Evolutionary conservation across 2,113 vertebrate species (phyloP).

Genomic region (Ammodytes marinus): DNA sequence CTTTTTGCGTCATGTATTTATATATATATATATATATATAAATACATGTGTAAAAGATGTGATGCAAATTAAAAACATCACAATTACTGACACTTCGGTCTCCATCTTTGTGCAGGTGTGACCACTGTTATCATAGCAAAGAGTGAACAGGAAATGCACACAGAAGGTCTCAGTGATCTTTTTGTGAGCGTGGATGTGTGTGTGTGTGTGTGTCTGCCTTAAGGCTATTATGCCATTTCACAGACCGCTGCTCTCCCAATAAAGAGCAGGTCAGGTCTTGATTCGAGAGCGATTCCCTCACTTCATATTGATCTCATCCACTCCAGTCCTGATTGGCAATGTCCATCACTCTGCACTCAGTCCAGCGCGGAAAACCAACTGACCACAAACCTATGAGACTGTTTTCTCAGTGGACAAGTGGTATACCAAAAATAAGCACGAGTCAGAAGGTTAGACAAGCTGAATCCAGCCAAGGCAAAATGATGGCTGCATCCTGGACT

Average conservation of each 20-base stretch:
- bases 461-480: slow-evolving; percentile 1
- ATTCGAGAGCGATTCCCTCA: slow-evolving; percentile 69
- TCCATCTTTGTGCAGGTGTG: slow-evolving; percentile 32
- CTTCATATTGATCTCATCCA: slow-evolving; percentile 69
- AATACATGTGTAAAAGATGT: slow-evolving; percentile 23
- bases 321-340: slow-evolving; percentile 57
- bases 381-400: slow-evolving; percentile 20
- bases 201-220: neutral
- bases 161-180: slow-evolving; percentile 19
- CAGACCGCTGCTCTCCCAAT: slow-evolving; percentile 65
- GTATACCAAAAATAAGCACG: slow-evolving; percentile 11
- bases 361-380: slow-evolving; percentile 23
- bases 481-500: neutral
- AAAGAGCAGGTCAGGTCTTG: slow-evolving; percentile 58
- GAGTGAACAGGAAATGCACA: slow-evolving; percentile 31
- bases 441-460: slow-evolving; percentile 12
- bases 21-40: neutral
- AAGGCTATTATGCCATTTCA: slow-evolving; percentile 64
- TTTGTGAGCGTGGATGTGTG: slow-evolving; percentile 3
- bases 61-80: slow-evolving; percentile 14
- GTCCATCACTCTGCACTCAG: slow-evolving; percentile 46
- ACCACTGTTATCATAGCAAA: slow-evolving; percentile 42
- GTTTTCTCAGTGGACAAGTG: neutral
- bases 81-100: slow-evolving; percentile 29
- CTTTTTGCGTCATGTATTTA: no score